Percentiles rank a stretch among this genome's conserved stretches.
Evolutionary conservation across 2,113 vertebrate genomes (phyloP).

Genomic region (Ctenodactylus gundi): DNA sequence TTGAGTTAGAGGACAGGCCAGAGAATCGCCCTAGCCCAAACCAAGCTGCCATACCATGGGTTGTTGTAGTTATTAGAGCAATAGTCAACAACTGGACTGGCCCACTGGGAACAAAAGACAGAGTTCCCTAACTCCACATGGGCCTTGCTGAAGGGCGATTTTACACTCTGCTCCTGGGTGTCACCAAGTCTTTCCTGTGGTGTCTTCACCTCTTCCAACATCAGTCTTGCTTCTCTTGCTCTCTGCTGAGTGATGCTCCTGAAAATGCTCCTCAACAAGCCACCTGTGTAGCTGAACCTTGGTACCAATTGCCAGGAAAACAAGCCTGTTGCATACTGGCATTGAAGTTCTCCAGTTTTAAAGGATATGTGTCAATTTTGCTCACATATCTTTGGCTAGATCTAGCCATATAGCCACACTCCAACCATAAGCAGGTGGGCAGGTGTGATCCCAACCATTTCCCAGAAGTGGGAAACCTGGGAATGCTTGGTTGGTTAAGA

Average conservation of each 20-base stretch:
- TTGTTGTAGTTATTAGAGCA: background rate
- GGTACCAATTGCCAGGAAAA: background rate
- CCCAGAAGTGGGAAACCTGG: background rate
- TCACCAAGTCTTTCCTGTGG: background rate
- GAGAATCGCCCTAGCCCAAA: background rate
- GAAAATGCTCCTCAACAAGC: background rate
- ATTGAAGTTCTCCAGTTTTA: background rate
- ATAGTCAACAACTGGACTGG: background rate
- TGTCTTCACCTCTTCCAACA: background rate
- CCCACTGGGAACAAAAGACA: background rate
- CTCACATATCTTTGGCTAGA: background rate
- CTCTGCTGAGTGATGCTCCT: background rate
- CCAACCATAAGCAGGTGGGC: background rate
- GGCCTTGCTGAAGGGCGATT: background rate
- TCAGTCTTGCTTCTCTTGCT: background rate
- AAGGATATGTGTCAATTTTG: background rate
- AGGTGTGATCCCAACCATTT: background rate
- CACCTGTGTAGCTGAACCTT: background rate
- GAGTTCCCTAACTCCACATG: background rate
- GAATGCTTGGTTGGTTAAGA: background rate
- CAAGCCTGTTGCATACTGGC: background rate
- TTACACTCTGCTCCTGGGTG: background rate
- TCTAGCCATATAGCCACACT: background rate
- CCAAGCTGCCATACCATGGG: background rate
- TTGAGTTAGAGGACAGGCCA: background rate